Base-by-base conservation (phyloP, 2,113 vertebrate species). In the Tenrec ecaudatus region DNA sequence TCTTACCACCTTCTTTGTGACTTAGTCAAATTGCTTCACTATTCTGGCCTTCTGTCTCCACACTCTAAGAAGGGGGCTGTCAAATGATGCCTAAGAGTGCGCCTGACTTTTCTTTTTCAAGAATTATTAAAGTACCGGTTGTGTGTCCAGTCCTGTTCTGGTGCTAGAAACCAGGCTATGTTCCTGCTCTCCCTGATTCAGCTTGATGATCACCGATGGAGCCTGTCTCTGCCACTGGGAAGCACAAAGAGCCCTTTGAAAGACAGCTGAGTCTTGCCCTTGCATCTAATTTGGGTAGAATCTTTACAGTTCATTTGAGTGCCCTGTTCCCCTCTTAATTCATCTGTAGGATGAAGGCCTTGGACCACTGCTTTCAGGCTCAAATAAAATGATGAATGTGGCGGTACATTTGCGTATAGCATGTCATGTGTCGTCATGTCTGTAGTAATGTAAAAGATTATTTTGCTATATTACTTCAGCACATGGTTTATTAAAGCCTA, bases 391-490 rank as follows among this genome's bases (percentile, higher is more conserved):
- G 53, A 53, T 22, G 2, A 80, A 14, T 31, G 14, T n/a, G 47
- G 36, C 58, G 6, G 29, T 27, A 25, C 3, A 71, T 84, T 90
- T 89, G 11, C 80, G 80, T 82, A 38, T 23, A 71, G 33, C 38
- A 38, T 40, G 11, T 66, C 9, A 27, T 66, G 25, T 27, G 25
- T 22, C 8, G 4, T 66, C 25, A 27, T 62, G 33, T 90, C 38
- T 79, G 1, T 83, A 73, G 31, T 76, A 53, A 76, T 69, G 60
- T 68, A 58, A 64, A 78, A 60, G 27, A 64, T 57, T 60, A 60
- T 75, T 93, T 88, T 88, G 12, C 31, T 86, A 0, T 87, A 53
- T 84, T 89, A 43, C 80, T 88, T 90, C 69, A 73, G 79, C 22
- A 27, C 76, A 27, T 58, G 88, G 38, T 77, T 87, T 31, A 77